Base-by-base conservation (phyloP, 37 sponge, comb jelly and placozoan genomes). In the Haliclona indistincta region DNA sequence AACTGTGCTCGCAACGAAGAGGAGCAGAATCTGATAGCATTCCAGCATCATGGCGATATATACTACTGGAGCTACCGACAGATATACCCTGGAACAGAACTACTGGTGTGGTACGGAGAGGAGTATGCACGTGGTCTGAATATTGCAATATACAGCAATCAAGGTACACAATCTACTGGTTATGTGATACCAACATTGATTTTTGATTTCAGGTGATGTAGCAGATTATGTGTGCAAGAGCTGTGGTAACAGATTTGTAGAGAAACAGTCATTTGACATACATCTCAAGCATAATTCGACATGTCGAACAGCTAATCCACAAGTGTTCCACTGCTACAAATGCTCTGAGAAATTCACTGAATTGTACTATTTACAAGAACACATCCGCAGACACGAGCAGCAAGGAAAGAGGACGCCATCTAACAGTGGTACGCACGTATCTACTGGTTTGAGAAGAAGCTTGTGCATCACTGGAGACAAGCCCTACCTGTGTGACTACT, bases 11-110 rank as follows among this genome's bases (percentile, higher is more conserved):
- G 97, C 25, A 71, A 86, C 68, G 93, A 89, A 45, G 76, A 73
- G 13, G 93, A 96, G 45, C 97, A 96, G 81, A 96, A 96, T 75
- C 71, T 96, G 68, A 88, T 87, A 32, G 97, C 91, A 39, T 96
- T 86, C 71, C 97, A 96, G 83, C 83, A 75, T 69, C 67, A 63
- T 29, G 89, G 84, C 1, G 54, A 86, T 11, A 89, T 96, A 25
- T 96, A 85, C 71, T 96, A 92, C 64, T 74, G 87, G 38, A 66
- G 91, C 1, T 79, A 74, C 74, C 68, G 84, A 32, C 68, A 83
- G 29, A 83, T 96, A 35, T 76, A 70, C 32, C 97, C 97, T 58
- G 87, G 79, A 38, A 55, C 47, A 37, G 80, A 80, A 28, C 77
- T 87, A 10, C 37, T 87, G 49, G 85, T 85, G 37, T 78, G 78